phyloP scores from a whole-genome alignment of 2,113 vertebrate genomes.

The Sakesphorus luctuosus region DNA sequence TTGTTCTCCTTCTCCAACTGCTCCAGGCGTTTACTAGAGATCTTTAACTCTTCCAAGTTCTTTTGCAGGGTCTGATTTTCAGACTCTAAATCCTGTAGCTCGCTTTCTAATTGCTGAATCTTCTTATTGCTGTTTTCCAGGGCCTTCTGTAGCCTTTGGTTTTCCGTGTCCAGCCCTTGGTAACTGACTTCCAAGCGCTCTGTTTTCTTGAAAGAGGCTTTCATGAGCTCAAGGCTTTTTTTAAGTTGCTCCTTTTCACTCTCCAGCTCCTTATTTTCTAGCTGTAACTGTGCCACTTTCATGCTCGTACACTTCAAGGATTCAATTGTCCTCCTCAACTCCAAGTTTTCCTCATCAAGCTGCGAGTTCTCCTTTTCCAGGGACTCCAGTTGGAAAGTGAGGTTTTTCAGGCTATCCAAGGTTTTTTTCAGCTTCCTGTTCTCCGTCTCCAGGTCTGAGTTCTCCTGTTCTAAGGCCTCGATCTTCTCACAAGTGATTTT shows the following conservation, averaged over 20 bases:
- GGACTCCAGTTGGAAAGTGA: slow-evolving; percentile 88
- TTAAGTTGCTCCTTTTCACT: slow-evolving; percentile 90
- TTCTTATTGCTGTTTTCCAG: slow-evolving; percentile 97
- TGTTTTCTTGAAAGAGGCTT: slow-evolving; percentile 91
- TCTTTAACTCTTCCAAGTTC: slow-evolving; percentile 94
- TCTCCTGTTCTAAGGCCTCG: slow-evolving; percentile 91
- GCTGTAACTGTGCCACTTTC: slow-evolving; percentile 89
- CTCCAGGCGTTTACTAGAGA: slow-evolving; percentile 95
- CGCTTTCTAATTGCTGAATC: slow-evolving; percentile 92
- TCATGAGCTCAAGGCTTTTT: slow-evolving; percentile 91
- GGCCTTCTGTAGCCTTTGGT: slow-evolving; percentile 95
- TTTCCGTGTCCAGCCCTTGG: slow-evolving; percentile 95
- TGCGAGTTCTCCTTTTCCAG: slow-evolving; percentile 94
- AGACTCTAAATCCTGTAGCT: slow-evolving; percentile 91
- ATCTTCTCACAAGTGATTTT: slow-evolving; percentile 95
- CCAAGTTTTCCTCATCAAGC: slow-evolving; percentile 93
- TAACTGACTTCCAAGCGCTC: slow-evolving; percentile 95
- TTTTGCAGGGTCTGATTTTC: slow-evolving; percentile 94
- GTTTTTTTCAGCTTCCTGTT: slow-evolving; percentile 92
- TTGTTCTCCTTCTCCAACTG: slow-evolving; percentile 95
- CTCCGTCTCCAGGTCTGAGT: slow-evolving; percentile 88
- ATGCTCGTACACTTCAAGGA: slow-evolving; percentile 85
- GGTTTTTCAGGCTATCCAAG: slow-evolving; percentile 88
- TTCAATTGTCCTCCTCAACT: slow-evolving; percentile 87
- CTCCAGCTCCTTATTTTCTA: slow-evolving; percentile 94